Evolutionary conservation across 2,888 invertebrate genomes (phyloP).

Genomic region (Apantesis nais): DNA sequence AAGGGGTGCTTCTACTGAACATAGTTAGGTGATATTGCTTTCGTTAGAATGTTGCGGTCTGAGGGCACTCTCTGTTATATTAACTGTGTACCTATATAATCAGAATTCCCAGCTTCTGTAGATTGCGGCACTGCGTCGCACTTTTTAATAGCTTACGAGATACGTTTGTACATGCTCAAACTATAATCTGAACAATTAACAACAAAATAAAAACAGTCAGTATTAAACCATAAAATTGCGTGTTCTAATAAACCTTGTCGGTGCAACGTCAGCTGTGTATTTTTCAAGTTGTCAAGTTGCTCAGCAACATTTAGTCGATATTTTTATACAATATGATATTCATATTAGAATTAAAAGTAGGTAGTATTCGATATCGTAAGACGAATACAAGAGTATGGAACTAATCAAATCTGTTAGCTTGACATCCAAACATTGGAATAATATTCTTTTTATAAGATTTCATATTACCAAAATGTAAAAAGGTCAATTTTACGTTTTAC

Average conservation of each 20-base stretch:
- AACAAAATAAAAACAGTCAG: conserved; percentile 62
- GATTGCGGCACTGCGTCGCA: conserved; percentile 43
- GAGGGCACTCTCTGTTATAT: conserved; percentile 61
- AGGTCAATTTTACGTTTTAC: conserved; percentile 13
- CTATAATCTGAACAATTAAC: conserved; percentile 75
- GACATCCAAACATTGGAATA: conserved; percentile 48
- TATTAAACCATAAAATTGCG: conserved; percentile 73
- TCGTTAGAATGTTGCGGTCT: conserved; percentile 71
- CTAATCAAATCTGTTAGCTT: conserved; percentile 45
- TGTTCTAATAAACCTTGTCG: conserved; percentile 70
- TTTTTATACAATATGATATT: conserved; percentile 83
- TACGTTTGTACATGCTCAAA: conserved; percentile 56
- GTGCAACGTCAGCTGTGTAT: conserved; percentile 73
- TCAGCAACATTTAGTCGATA: conserved; percentile 74
- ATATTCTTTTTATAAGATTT: conserved; percentile 38
- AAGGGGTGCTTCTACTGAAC: conserved; percentile 71
- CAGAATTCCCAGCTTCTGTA: conserved; percentile 35
- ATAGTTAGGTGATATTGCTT: conserved; percentile 78
- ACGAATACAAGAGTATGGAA: conserved; percentile 50
- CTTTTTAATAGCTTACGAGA: conserved; percentile 50
- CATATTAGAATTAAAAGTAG: conserved; percentile 76
- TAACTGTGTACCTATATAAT: conserved; percentile 36
- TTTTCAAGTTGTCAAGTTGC: conserved; percentile 78
- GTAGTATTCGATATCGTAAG: conserved; percentile 55
- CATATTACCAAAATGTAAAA: conserved; percentile 27